Evolutionary conservation across 2,797 vertebrate species (phyloP).

Genomic region (Ficedula albicollis): DNA sequence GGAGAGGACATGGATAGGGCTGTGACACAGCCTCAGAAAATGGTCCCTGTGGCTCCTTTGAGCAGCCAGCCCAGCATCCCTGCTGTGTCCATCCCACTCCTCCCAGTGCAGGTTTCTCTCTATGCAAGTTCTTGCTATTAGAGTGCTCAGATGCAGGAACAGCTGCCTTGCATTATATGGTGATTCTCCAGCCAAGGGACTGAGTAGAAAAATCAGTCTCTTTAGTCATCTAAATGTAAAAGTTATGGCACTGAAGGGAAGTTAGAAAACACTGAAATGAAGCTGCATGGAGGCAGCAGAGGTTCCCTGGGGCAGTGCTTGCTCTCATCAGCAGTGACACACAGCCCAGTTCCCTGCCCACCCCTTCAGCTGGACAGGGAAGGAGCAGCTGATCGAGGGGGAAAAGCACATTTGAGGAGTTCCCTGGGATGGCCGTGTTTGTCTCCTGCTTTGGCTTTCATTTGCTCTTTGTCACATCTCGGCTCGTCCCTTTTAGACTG

Average conservation of each 20-base stretch:
- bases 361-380: not conserved
- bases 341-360: not conserved
- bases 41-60: not conserved
- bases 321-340: not conserved
- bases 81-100: not conserved
- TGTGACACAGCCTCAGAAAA: not conserved
- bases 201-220: not conserved
- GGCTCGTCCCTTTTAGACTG: not conserved
- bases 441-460: not conserved
- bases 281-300: not conserved
- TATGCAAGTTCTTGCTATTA: accelerated
- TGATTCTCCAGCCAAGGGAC: not conserved
- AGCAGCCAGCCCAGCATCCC: not conserved
- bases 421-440: not conserved
- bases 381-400: not conserved
- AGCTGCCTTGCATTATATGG: not conserved
- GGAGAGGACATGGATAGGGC: accelerated
- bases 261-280: not conserved
- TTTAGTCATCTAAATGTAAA: not conserved
- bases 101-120: not conserved
- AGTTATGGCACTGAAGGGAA: not conserved
- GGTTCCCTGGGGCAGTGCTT: not conserved
- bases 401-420: not conserved
- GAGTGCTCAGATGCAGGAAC: not conserved
- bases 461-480: not conserved